phyloP scores from a whole-genome alignment of 1,140 invertebrate species.

The Heliothis virescens region DNA sequence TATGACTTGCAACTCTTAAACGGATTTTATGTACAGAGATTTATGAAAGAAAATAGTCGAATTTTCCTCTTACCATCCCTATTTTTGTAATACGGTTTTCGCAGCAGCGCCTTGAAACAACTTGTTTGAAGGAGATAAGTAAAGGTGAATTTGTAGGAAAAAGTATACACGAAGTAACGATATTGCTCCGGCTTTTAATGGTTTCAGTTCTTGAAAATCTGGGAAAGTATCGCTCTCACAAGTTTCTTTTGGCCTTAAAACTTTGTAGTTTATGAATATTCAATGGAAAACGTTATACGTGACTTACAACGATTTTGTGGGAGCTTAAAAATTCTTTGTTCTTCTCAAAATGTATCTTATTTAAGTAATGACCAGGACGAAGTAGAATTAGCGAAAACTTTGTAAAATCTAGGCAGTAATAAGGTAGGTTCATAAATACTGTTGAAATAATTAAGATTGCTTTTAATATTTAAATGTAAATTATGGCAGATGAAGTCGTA shows the following conservation, averaged over 20 bases:
- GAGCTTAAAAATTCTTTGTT: constrained; percentile 15
- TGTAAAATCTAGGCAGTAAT: neutral
- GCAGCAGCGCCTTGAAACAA: too few relatives aligned
- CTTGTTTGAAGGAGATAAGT: neutral
- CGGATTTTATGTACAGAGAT: constrained; percentile 13
- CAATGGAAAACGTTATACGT: constrained; percentile 17
- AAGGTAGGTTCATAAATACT: neutral
- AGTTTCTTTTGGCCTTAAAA: constrained; percentile 1
- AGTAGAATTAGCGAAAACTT: neutral
- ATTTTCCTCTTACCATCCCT: neutral
- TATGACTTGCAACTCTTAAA: constrained; percentile 5
- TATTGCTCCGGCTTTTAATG: constrained; percentile 2
- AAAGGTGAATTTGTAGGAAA: neutral
- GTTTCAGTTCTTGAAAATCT: constrained; percentile 13
- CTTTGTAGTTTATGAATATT: constrained; percentile 31
- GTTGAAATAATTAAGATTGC: neutral
- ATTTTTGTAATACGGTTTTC: too few relatives aligned
- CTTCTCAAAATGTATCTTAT: neutral
- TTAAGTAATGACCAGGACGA: too few relatives aligned
- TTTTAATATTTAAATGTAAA: neutral
- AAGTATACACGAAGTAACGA: constrained; percentile 7
- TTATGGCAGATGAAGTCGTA: neutral
- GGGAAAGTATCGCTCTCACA: constrained; percentile 1
- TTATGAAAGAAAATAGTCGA: neutral
- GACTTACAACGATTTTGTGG: neutral